Conservation (phyloP, 1,140 invertebrate genomes). For the Bacillus rossius region DNA sequence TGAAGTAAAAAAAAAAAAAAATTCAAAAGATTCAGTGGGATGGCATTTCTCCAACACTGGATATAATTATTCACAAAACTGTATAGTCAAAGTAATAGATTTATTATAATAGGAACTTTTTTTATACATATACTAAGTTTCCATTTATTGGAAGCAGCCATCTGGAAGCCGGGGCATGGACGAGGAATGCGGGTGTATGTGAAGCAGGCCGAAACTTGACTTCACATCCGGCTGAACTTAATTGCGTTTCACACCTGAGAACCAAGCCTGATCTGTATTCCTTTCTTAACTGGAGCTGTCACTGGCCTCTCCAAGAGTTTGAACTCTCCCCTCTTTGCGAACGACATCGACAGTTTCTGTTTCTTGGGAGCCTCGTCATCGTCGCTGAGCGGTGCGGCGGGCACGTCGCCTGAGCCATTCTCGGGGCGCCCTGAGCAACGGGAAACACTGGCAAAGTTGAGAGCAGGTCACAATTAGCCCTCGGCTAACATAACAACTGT, state of each 20-base stretch:
- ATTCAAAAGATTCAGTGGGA: no score
- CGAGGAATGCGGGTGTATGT: no score
- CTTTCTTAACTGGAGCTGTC: constrained; percentile 7
- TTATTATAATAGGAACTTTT: no score
- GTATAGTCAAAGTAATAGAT: no score
- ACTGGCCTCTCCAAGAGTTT: not conserved
- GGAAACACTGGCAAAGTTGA: constrained; percentile 25
- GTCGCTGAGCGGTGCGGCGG: not conserved
- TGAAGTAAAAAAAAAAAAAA: no score
- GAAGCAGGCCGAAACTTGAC: no score
- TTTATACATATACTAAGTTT: no score
- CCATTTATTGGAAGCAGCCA: no score
- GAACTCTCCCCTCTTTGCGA: not conserved
- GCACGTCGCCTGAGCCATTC: constrained; percentile 10
- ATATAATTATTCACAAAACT: no score
- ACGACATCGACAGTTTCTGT: constrained; percentile 6
- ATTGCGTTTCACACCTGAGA: constrained; percentile 6
- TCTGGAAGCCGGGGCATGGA: no score
- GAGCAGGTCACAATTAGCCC: constrained; percentile 18
- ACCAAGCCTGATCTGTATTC: constrained; percentile 15
- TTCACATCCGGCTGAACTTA: no score
- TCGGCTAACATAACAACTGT: not conserved
- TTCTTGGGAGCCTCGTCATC: constrained; percentile 2
- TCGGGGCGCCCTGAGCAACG: constrained; percentile 19
- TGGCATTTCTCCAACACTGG: no score